A percentile compares a stretch with the other conserved stretches of the same genome.
phyloP scores from a whole-genome alignment of 2,113 vertebrate genomes.

The Neodontobutis hainanensis region DNA sequence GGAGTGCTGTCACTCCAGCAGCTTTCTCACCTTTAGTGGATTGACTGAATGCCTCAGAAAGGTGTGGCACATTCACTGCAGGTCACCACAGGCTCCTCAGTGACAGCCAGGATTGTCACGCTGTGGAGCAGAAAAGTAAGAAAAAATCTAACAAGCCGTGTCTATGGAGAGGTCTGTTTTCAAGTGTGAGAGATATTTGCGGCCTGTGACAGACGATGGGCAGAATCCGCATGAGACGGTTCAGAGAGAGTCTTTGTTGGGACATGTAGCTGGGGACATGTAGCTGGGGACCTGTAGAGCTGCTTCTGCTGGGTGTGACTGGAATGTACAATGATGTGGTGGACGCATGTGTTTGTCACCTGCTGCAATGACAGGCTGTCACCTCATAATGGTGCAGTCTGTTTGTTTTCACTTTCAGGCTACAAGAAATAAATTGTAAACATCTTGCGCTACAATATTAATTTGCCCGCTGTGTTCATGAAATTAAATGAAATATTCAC shows the following conservation, averaged over 20 bases:
- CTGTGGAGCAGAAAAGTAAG: background rate
- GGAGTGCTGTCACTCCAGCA: conserved; percentile 14
- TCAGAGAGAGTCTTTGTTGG: conserved; percentile 6
- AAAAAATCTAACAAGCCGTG: background rate
- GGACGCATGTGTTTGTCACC: conserved; percentile 19
- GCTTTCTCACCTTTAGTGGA: background rate
- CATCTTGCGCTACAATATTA: background rate
- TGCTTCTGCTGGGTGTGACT: conserved; percentile 24
- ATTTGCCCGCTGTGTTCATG: background rate
- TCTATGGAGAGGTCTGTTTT: background rate
- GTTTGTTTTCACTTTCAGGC: conserved; percentile 16
- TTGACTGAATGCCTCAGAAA: conserved; percentile 14
- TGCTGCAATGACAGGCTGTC: conserved; percentile 17
- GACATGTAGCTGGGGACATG: background rate
- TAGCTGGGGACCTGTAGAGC: conserved; percentile 6
- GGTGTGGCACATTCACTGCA: conserved; percentile 7
- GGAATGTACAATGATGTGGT: background rate
- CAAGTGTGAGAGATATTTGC: background rate
- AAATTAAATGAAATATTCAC: too few relatives aligned
- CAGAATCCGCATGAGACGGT: conserved; percentile 7
- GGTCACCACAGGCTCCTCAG: background rate
- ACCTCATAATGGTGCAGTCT: conserved; percentile 6
- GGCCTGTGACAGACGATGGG: background rate
- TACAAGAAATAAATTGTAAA: conserved; percentile 9
- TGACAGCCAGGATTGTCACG: background rate